phyloP scores from a whole-genome alignment of 2,113 vertebrate species.

The Struthio camelus region DNA sequence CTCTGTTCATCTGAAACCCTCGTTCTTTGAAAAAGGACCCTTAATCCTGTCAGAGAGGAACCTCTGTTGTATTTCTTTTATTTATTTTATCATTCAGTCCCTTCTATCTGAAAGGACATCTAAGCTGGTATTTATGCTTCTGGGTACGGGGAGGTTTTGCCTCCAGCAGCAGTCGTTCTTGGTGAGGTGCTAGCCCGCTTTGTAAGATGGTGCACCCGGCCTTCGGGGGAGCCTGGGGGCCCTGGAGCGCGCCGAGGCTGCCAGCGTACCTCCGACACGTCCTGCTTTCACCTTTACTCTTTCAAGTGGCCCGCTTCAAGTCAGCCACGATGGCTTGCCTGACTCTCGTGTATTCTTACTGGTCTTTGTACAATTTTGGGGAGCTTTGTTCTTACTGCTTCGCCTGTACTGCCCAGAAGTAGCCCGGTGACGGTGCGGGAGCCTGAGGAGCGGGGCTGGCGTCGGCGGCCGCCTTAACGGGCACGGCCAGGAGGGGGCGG shows the following conservation, averaged over 20 bases:
- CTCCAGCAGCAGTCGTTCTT: not conserved
- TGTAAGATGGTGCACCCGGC: too few species aligned
- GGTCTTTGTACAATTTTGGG: not conserved
- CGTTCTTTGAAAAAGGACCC: not conserved
- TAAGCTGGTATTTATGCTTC: too few species aligned
- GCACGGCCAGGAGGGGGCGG: accelerated
- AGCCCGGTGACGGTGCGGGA: not conserved
- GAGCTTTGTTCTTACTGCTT: not conserved
- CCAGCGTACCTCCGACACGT: not conserved
- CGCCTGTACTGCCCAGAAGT: not conserved
- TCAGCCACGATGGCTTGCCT: accelerated
- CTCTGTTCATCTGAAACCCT: not conserved
- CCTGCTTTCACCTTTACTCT: not conserved
- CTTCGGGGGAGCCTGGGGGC: not conserved
- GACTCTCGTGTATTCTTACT: too few species aligned
- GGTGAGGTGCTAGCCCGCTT: too few species aligned
- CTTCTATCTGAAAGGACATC: accelerated
- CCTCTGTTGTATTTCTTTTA: not conserved
- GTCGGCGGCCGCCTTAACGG: accelerated
- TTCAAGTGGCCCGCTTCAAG: not conserved
- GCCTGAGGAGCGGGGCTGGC: accelerated
- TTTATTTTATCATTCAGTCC: not conserved
- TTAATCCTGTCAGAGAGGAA: not conserved
- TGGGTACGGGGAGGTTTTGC: not conserved
- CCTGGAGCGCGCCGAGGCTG: not conserved